Evolutionary conservation across 2,113 vertebrate species (phyloP), one percentile per base, ranked within the genome.

Genomic region (Phylloscopus trochiloides): DNA sequence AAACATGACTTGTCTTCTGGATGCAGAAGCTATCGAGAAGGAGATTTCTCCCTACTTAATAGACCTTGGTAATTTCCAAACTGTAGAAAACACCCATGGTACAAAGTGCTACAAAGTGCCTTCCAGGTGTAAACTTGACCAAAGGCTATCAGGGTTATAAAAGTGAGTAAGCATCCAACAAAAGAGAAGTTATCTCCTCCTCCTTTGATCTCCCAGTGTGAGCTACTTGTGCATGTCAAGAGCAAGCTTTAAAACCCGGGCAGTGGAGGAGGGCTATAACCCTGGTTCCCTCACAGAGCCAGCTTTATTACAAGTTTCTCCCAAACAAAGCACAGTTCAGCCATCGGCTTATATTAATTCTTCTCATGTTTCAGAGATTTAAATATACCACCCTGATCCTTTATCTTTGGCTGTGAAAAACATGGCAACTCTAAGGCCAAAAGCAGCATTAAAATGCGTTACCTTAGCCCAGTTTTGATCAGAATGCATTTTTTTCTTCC

Each of bases 291-390:
- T 40, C 50, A 36, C 3, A 11, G 7, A 79, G 26, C 36, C 10
- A 61, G 47, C 25, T 79, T 82, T 40, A 66, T 38, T 65, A 43
- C 40, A 74, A 63, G 65, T 43, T 74, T 71, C 73, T 87, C 48
- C 67, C 77, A 71, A 91, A 76, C 3, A 3, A 79, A 77, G 55
- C 43, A 59, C 47, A 48, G 52, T 58, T 84, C 85, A 81, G 55
- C 38, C 73, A 84, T 4, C 1, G 0, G 51, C 34, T 84, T 74
- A 71, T 2, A 43, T 13, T 82, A 77, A 77, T 90, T 94, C 77
- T 47, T 88, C 77, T 84, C 57, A 75, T 91, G 93, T 87, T 91
- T 96, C 66, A 75, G 61, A 74, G 59, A 63, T 29, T 67, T 90
- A 78, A 90, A 75, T 68, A 59, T 1, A 75, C 17, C 83, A 58